Conservation (phyloP, 2,888 invertebrate genomes). For the Leptarthrus brevirostris region DNA sequence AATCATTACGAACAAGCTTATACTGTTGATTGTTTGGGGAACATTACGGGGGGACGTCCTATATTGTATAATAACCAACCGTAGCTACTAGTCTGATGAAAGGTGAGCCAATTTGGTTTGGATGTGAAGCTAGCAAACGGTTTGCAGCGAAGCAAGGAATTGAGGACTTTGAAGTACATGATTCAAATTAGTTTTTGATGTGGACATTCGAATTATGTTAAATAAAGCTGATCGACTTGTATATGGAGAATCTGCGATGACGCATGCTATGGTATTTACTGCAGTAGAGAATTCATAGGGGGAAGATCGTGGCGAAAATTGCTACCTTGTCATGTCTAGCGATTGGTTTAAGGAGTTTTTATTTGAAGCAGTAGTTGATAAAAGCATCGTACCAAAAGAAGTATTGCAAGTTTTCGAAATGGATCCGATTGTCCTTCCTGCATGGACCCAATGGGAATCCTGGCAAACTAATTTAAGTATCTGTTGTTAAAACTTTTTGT, state of each 20-base stretch:
- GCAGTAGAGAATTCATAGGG: constrained; percentile 94
- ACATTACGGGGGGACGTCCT: constrained; percentile 82
- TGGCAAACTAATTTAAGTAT: constrained; percentile 69
- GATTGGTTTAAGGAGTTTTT: constrained; percentile 91
- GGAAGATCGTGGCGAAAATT: constrained; percentile 87
- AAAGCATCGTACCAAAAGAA: constrained; percentile 79
- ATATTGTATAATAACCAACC: constrained; percentile 91
- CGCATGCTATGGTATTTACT: constrained; percentile 92
- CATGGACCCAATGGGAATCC: constrained; percentile 94
- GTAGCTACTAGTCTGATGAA: constrained; percentile 81
- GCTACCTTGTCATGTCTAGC: constrained; percentile 83
- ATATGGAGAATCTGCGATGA: constrained; percentile 90
- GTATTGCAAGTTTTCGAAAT: constrained; percentile 82
- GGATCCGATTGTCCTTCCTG: constrained; percentile 82
- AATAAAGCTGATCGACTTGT: constrained; percentile 83
- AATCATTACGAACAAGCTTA: constrained; percentile 84
- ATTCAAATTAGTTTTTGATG: constrained; percentile 86
- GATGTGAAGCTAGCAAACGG: constrained; percentile 86
- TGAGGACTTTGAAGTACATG: constrained; percentile 82
- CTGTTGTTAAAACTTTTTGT: constrained; percentile 23
- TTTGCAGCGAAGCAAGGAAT: constrained; percentile 83
- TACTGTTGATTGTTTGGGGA: constrained; percentile 89
- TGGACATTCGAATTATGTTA: constrained; percentile 80
- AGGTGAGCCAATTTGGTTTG: constrained; percentile 90
- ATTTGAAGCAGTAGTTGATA: constrained; percentile 90